A percentile compares a stretch with the other conserved stretches of the same genome.
Evolutionary conservation across 2,888 invertebrate genomes (phyloP).

Genomic region (Lapara coniferarum): DNA sequence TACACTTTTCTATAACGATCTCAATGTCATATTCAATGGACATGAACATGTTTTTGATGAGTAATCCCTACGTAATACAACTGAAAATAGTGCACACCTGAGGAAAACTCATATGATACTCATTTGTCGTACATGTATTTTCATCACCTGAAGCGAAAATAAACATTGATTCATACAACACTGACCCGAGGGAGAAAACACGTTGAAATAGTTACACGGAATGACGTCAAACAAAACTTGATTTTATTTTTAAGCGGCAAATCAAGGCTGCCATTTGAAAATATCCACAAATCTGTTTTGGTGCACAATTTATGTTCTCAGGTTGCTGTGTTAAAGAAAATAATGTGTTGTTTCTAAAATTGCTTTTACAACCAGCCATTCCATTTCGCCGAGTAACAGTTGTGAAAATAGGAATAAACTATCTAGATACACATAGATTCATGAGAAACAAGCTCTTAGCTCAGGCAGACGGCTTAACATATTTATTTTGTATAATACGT

Average conservation of each 20-base stretch:
- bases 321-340: slow-evolving; percentile 31
- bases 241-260: slow-evolving; percentile 56
- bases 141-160: slow-evolving; percentile 64
- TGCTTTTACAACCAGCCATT: slow-evolving; percentile 20
- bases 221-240: slow-evolving; percentile 70
- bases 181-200: slow-evolving; percentile 51
- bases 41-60: slow-evolving; percentile 50
- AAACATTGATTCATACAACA: slow-evolving; percentile 73
- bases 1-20: slow-evolving; percentile 52
- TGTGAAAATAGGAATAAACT: slow-evolving; percentile 13
- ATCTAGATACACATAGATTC: neutral
- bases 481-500: neutral
- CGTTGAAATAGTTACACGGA: slow-evolving; percentile 62
- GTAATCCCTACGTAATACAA: slow-evolving; percentile 35
- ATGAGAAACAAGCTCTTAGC: slow-evolving; percentile 1
- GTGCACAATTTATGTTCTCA: slow-evolving; percentile 39
- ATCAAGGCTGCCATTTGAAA: slow-evolving; percentile 49
- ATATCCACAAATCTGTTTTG: slow-evolving; percentile 39
- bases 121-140: slow-evolving; percentile 64
- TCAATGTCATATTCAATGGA: slow-evolving; percentile 58
- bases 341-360: slow-evolving; percentile 18
- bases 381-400: slow-evolving; percentile 9
- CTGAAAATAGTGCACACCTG: slow-evolving; percentile 52
- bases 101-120: slow-evolving; percentile 50
- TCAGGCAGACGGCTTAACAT: neutral